Base-by-base conservation (phyloP, 2,797 vertebrate species). In the Diceros bicornis region DNA sequence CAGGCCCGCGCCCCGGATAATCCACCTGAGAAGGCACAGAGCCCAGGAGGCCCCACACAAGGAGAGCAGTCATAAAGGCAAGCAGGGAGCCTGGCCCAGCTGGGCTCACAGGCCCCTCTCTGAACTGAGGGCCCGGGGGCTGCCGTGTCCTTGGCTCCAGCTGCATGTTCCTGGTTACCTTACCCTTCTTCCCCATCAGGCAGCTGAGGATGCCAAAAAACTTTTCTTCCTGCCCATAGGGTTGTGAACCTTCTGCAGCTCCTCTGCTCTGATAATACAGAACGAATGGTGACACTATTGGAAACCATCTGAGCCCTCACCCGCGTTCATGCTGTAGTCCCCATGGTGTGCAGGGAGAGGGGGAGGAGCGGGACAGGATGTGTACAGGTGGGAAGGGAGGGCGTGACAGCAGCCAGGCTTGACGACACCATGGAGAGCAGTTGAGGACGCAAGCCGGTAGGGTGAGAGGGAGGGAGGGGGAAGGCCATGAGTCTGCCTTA, bases 381-480 rank as follows among this genome's bases (percentile, higher is more conserved):
- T 10, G 20, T 10, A 3, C 5, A 25, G 47, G 41, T 61, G 41
- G 32, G 41, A 64, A 55, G 29, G 44, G 21, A 3, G 3, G 50
- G 55, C 68, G 1, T 61, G 50, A 41, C 7, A 29, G 77, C 50
- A 93, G 29, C 17, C 62, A 11, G 25, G 5, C 20, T 27, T 16
- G n/a, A 78, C 6, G 14, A 0, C 21, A 9, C 12, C 21, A 6
- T 6, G 21, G 72, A 41, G 44, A 69, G n/a, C 37, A 7, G 69
- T 23, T 78, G 50, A 44, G 77, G 62, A 32, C 34, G 81, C 72
- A 66, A 44, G 23, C 25, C 79, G 25, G 57, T 17, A 18, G 44
- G 50, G 3, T 5, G 7, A 11, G 3, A 23, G 9, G 34, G 44
- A 13, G 10, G 7, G 1, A 2, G 20, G 37, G 25, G 1, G 4